phyloP scores from a whole-genome alignment of 2,888 invertebrate genomes.

The Hoplodrina ambigua region DNA sequence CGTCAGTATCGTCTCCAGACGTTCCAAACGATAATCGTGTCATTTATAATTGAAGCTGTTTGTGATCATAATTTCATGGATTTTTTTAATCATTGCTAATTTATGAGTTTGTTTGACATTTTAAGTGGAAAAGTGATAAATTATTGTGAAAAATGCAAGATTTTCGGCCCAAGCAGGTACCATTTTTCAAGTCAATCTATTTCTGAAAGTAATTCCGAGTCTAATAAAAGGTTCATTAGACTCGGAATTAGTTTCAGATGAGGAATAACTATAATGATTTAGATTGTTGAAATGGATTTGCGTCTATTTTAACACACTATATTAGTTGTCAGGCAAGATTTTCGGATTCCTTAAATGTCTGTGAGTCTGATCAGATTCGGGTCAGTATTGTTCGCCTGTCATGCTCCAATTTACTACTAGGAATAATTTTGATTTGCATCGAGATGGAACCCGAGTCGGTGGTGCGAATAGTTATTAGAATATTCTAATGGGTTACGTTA shows the following conservation, averaged over 20 bases:
- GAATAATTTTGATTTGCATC: slow-evolving; percentile 23
- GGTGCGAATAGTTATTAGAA: background rate
- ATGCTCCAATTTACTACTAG: slow-evolving; percentile 22
- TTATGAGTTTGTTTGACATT: background rate
- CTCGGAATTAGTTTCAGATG: too few species aligned
- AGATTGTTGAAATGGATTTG: slow-evolving; percentile 5
- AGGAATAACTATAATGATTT: too few species aligned
- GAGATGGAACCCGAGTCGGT: background rate
- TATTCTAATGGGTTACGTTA: background rate
- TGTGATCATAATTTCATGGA: slow-evolving; percentile 26
- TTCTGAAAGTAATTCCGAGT: background rate
- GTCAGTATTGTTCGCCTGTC: slow-evolving; percentile 18
- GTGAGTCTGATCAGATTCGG: slow-evolving; percentile 41
- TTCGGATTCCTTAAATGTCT: slow-evolving; percentile 14
- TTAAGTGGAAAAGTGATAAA: slow-evolving; percentile 20
- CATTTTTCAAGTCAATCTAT: too few species aligned
- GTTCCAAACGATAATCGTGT: slow-evolving; percentile 57
- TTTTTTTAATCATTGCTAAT: background rate
- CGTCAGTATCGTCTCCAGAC: slow-evolving; percentile 69
- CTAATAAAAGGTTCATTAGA: too few species aligned
- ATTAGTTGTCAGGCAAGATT: background rate
- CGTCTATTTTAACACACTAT: background rate
- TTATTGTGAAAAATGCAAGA: slow-evolving; percentile 42
- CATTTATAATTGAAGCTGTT: slow-evolving; percentile 52
- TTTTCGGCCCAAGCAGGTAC: slow-evolving; percentile 46